Conservation (phyloP, 2,888 invertebrate species). For the Campoplex nolae region DNA sequence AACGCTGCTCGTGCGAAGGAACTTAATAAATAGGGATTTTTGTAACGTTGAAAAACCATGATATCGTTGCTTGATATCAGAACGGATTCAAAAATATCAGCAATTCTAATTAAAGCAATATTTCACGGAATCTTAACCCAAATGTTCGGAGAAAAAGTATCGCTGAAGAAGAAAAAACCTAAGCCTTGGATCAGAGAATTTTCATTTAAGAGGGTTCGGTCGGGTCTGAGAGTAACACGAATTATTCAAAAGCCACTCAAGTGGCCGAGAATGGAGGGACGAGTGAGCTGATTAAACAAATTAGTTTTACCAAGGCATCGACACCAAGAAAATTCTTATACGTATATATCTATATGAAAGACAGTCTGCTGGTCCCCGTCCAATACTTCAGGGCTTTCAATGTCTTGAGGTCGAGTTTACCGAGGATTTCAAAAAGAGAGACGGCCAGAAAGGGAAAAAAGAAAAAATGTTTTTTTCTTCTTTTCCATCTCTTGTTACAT, state of each 20-base stretch:
- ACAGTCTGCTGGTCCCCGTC: conserved; percentile 1
- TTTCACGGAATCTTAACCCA: conserved; percentile 2
- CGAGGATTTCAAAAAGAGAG: conserved; percentile 30
- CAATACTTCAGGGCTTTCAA: conserved; percentile 40
- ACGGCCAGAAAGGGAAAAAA: not conserved
- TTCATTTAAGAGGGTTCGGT: not conserved
- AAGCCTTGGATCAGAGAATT: not conserved
- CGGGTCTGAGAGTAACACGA: conserved; percentile 30
- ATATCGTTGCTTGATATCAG: not conserved
- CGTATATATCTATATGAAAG: conserved; percentile 7
- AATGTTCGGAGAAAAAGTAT: not conserved
- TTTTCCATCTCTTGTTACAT: too few species aligned
- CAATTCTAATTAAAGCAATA: not conserved
- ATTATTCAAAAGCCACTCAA: conserved; percentile 55
- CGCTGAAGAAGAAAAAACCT: not conserved
- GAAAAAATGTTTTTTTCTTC: not conserved
- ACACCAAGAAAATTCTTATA: not conserved
- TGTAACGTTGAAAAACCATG: not conserved
- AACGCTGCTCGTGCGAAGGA: not conserved
- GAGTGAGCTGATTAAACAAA: conserved; percentile 59
- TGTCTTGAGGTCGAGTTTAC: conserved; percentile 40
- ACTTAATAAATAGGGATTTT: not conserved
- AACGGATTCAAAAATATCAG: not conserved
- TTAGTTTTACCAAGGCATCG: conserved; percentile 43
- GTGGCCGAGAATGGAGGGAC: conserved; percentile 35